These are phyloP conservation scores for Mimumesa dahlbomi DNA, from an alignment of 2,888 invertebrate genomes.

Conservation along the genomic window DNA sequence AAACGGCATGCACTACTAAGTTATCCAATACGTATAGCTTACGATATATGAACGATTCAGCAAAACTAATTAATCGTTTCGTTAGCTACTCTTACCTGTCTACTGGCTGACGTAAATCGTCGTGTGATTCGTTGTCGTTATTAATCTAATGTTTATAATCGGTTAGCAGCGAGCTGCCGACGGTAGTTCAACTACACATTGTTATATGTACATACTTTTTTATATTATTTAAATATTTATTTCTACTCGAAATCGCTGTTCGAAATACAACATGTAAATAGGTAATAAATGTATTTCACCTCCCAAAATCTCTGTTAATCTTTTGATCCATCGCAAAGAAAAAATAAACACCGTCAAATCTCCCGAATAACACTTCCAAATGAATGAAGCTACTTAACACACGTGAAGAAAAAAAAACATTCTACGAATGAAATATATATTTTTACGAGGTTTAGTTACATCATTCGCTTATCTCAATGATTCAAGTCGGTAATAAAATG, in stretches of 20 bases:
- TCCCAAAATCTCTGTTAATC: too few relatives aligned
- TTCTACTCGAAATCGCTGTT: slow-evolving; percentile 66
- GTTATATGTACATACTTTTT: slow-evolving; percentile 71
- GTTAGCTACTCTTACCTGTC: slow-evolving; percentile 31
- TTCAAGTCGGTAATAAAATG: too few relatives aligned
- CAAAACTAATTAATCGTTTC: slow-evolving; percentile 17
- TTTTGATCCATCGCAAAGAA: background rate
- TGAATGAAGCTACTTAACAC: background rate
- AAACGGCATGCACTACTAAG: slow-evolving; percentile 10
- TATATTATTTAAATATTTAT: slow-evolving; percentile 71
- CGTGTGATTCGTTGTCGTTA: slow-evolving; percentile 64
- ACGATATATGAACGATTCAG: slow-evolving; percentile 18
- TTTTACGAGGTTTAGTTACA: too few relatives aligned
- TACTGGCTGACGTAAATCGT: slow-evolving; percentile 42
- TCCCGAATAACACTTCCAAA: background rate
- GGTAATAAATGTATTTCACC: slow-evolving; percentile 61
- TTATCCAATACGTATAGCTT: slow-evolving; percentile 16
- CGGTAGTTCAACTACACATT: slow-evolving; percentile 55
- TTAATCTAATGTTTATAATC: slow-evolving; percentile 61
- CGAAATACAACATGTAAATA: slow-evolving; percentile 64
- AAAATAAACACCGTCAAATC: background rate
- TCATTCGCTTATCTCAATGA: too few relatives aligned
- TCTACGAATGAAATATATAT: too few relatives aligned
- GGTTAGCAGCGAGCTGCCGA: slow-evolving; percentile 48
- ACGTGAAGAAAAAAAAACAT: background rate